A percentile compares a stretch with the other conserved stretches of the same genome.
phyloP scores from a whole-genome alignment of 2,888 invertebrate genomes.

The Nudaria mundana region DNA sequence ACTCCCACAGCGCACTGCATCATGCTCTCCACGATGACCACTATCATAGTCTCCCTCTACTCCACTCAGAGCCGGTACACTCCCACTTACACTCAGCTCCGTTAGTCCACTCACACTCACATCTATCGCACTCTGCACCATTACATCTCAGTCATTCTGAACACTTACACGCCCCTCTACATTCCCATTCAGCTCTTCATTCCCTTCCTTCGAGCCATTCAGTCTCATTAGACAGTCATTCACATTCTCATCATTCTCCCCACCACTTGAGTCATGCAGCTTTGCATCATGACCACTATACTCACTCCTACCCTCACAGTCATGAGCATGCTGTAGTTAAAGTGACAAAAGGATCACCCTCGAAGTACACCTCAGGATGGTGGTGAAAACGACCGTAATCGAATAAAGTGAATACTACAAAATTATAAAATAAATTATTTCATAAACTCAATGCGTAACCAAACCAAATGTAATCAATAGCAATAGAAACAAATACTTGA shows the following conservation, averaged over 20 bases:
- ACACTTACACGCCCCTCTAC: background rate
- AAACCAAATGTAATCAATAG: too few species aligned
- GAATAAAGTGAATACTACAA: background rate
- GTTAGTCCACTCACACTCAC: conserved; percentile 12
- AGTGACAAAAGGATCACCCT: conserved; percentile 15
- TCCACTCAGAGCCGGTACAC: conserved; percentile 1
- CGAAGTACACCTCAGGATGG: conserved; percentile 18
- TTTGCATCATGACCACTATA: conserved; percentile 8
- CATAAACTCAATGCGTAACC: too few species aligned
- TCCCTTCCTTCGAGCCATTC: background rate
- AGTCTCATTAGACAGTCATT: conserved; percentile 1
- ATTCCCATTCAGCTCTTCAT: background rate
- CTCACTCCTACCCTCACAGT: conserved; percentile 1
- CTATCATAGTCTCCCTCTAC: conserved; percentile 16
- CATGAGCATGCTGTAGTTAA: conserved; percentile 19
- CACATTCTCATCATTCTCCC: background rate
- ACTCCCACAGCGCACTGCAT: conserved; percentile 2
- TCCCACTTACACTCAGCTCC: conserved; percentile 1
- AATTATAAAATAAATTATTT: background rate
- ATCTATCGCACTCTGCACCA: conserved; percentile 2
- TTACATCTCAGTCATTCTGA: conserved; percentile 11
- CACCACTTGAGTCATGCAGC: conserved; percentile 6
- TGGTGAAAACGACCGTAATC: conserved; percentile 10
- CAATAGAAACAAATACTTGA: too few species aligned
- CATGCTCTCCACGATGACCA: conserved; percentile 7